Evolutionary conservation across 2,113 vertebrate species (phyloP), one percentile per base, ranked within the genome.

Genomic region (Gopherus flavomarginatus): DNA sequence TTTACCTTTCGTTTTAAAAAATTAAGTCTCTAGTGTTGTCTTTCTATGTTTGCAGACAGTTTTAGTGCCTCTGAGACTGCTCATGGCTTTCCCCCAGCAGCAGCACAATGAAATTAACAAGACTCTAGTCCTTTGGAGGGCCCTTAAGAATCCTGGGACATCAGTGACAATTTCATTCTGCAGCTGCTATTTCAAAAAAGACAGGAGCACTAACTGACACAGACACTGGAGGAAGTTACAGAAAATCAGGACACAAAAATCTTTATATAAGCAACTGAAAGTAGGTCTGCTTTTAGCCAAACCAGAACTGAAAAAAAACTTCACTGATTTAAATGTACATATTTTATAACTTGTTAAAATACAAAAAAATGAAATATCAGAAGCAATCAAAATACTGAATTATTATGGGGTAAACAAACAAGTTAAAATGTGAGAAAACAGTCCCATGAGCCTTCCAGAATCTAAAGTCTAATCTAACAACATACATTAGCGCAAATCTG

Each of bases 11-110:
- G 11, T 14, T n/a, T 2, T n/a, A 7, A 21, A 11, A 83, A 8
- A 27, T 31, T 31, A 72, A 44, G 42, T 56, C 8, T 31, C 44
- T 2, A 44, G 47, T 0, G 5, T 1, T 11, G 3, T 77, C 4
- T 9, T 17, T 44, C 35, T 27, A 1, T 1, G 9, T 27, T 65
- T 3, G 42, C 52, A 11, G 65, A 3, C n/a, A n/a, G 62, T 21
- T 26, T 53, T 85, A 12, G 13, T 5, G 12, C 8, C 59, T 6
- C 5, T 4, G 24, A 31, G 19, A 1, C 52, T 1, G 38, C 52
- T 14, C 47, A 49, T 17, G 26, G 42, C 44, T 49, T 49, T 29
- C 38, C 47, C 13, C 27, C 26, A 17, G 44, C 4, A 49, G 77
- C 4, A 79, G 27, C 27, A 11, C 19, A 38, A 38, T 42, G 19